Evolutionary conservation across 2,888 invertebrate genomes (phyloP).

Genomic region (Loripinus fragilis): DNA sequence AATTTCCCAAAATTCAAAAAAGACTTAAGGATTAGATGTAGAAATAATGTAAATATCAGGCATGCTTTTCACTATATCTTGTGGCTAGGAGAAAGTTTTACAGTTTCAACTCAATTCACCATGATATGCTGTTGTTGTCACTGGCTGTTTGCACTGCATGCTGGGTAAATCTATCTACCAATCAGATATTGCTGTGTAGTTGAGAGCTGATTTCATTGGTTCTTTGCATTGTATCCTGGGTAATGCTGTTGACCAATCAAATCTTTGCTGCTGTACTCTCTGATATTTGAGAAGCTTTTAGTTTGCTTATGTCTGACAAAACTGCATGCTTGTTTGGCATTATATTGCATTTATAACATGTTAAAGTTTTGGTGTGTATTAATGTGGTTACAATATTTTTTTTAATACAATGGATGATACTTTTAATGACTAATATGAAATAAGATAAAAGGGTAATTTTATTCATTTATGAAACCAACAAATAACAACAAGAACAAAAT

Average conservation of each 20-base stretch:
- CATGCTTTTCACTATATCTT: neutral
- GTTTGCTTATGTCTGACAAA: neutral
- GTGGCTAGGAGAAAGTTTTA: neutral
- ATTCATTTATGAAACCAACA: no score
- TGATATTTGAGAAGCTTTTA: neutral
- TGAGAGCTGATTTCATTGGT: neutral
- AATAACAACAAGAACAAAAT: no score
- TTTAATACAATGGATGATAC: no score
- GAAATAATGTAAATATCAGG: neutral
- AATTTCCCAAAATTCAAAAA: no score
- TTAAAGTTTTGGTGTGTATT: neutral
- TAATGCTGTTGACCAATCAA: slow-evolving; percentile 2
- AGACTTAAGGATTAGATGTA: no score
- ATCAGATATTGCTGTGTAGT: neutral
- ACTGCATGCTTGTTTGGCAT: slow-evolving; percentile 1
- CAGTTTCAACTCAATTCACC: neutral
- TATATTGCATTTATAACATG: neutral
- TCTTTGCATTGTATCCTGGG: neutral
- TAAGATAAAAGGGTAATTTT: no score
- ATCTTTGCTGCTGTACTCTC: no score
- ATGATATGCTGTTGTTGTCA: neutral
- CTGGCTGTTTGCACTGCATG: slow-evolving; percentile 35
- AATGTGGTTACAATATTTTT: no score
- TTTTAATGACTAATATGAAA: no score
- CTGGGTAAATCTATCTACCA: slow-evolving; percentile 23